A percentile compares a stretch with the other conserved stretches of the same genome.
Conservation (phyloP, 2,888 invertebrate species). For the Agelastica alni region DNA sequence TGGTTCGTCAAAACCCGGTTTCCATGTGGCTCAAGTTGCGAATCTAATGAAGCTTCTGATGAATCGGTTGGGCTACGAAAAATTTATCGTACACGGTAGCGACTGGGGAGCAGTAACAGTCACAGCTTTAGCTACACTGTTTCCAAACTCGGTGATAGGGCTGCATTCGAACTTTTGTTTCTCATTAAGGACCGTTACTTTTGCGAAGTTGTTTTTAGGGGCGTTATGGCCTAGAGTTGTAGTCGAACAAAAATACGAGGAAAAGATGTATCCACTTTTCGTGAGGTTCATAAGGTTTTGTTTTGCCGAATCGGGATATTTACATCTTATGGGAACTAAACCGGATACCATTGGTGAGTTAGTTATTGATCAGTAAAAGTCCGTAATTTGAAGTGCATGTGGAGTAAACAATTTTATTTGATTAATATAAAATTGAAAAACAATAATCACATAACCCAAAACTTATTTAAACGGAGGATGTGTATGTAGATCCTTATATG, state of each 20-base stretch:
- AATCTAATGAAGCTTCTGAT: constrained; percentile 69
- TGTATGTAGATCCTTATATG: no score
- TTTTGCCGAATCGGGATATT: constrained; percentile 25
- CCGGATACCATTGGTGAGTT: constrained; percentile 33
- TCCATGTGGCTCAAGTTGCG: constrained; percentile 62
- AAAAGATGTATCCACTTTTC: constrained; percentile 60
- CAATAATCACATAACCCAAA: no score
- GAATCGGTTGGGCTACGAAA: constrained; percentile 66
- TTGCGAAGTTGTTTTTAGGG: constrained; percentile 25
- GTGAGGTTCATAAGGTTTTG: constrained; percentile 30
- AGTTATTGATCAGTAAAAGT: no score
- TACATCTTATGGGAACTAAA: constrained; percentile 31
- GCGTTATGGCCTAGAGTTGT: constrained; percentile 45
- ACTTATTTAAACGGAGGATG: no score
- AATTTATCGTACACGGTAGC: constrained; percentile 75
- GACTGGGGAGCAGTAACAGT: constrained; percentile 79
- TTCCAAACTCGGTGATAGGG: constrained; percentile 60
- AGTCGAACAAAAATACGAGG: constrained; percentile 54
- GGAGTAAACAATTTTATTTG: no score
- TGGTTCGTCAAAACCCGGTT: constrained; percentile 64
- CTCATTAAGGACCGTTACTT: constrained; percentile 43
- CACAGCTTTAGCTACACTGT: constrained; percentile 64
- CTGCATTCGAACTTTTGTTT: constrained; percentile 67
- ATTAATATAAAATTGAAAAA: no score
- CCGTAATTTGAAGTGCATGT: no score